These are phyloP conservation scores for Stegodyphus dumicola DNA, from an alignment of 1,140 invertebrate species.

Conservation along the genomic window DNA sequence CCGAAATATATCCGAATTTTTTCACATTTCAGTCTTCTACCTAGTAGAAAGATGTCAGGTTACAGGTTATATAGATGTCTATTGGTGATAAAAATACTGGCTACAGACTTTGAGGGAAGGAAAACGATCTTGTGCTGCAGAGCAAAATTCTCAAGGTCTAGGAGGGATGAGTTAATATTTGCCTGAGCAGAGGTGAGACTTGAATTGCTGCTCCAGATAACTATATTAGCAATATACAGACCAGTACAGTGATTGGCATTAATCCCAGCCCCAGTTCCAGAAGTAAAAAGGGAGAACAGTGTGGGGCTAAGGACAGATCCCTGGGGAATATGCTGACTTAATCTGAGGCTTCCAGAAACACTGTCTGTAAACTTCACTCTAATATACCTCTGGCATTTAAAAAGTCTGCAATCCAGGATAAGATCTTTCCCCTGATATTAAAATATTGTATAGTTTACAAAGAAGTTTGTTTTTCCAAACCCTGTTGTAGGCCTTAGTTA, in stretches of 20 bases:
- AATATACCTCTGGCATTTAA: too few species aligned
- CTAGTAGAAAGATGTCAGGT: conserved; percentile 8
- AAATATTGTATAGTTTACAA: not conserved
- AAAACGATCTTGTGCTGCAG: conserved; percentile 6
- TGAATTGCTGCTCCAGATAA: not conserved
- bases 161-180: not conserved
- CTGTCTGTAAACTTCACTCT: not conserved
- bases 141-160: not conserved
- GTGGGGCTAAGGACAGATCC: not conserved
- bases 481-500: not conserved
- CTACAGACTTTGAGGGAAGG: conserved; percentile 11
- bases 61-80: conserved; percentile 13
- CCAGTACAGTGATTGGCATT: not conserved
- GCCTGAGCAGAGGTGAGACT: not conserved
- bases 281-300: conserved; percentile 13
- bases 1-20: not conserved
- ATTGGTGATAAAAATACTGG: conserved; percentile 25
- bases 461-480: not conserved
- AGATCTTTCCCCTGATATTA: not conserved
- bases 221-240: conserved; percentile 12
- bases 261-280: conserved; percentile 1
- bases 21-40: conserved; percentile 4
- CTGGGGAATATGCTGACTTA: not conserved
- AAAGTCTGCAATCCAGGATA: too few species aligned
- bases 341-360: not conserved